Base-by-base conservation (phyloP, 2,797 vertebrate genomes). In the Lateolabrax maculatus region DNA sequence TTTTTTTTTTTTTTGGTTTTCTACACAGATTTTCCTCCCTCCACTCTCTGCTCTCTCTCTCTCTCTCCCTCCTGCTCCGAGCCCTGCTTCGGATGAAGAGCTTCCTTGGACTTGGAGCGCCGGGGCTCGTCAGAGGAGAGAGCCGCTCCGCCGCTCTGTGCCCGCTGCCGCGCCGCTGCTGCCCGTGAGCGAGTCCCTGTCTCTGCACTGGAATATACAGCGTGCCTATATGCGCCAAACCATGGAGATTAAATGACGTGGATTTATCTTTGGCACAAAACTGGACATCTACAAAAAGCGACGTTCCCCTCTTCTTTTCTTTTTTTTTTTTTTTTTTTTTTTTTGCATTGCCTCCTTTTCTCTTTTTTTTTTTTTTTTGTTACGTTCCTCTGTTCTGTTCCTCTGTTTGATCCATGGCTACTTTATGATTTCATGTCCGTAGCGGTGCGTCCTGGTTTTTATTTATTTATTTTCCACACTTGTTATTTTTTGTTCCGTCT, bases 211-310 rank as follows among this genome's bases (percentile, higher is more conserved):
- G 95, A 94, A 95, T 93, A 95, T 92, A 94, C 90, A 87, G 87
- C 84, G 80, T 76, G 79, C 70, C 81, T 70, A 84, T 80, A 89
- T 85, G 87, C 89, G 83, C 81, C 83, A 92, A 90, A 91, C 87
- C 89, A 92, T 95, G 95, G 94, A 94, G 88, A 94, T 91, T 90
- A 92, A 94, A 85, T 93, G 92, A 93, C 91, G 90, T 93, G 95
- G 95, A 96, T 95, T 91, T 94, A 94, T 85, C 80, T 77, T 89
- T 81, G 90, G 68, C 89, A 88, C 90, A 89, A 90, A 95, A 91
- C 86, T 91, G 94, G 91, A 91, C 91, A 89, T 78, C 80, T 89
- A 75, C 71, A 88, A 37, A 43, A 73, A 68, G n/a, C 77, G 55
- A 48, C 64, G 46, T 61, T 52, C 60, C 60, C 75, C 43, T 85